Evolutionary conservation across 2,797 vertebrate species (phyloP), one percentile per base, ranked within the genome.

Genomic region (Sciaenops ocellatus): DNA sequence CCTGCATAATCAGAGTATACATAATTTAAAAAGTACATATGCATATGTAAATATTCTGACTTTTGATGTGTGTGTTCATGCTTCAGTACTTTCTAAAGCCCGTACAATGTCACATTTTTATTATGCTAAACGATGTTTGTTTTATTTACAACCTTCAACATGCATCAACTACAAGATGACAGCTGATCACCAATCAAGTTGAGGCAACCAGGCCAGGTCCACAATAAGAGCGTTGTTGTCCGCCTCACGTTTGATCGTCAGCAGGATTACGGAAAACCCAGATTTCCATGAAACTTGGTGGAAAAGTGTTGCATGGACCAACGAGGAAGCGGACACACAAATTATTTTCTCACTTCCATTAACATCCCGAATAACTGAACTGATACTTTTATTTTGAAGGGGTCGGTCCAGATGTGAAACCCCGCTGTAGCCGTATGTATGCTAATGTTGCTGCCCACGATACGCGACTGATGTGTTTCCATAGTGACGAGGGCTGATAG

Each of bases 401-500:
- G n/a, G 42, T 22, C 0, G 1, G 9, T 3, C 20, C 20, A 44
- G 52, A 24, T 26, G 22, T 57, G 52, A 5, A 50, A 28, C 41
- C n/a, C 13, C 51, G 28, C 11, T 3, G 16, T 60, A 15, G 69
- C 28, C 51, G 69, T 56, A 70, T 60, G 69, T 64, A 73, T 76
- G 64, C 46, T 73, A 73, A 82, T 91, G 18, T n/a, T 70, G 13
- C 57, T 69, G 66, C 66, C 66, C 41, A 69, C 54, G 76, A 10
- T 62, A 63, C 64, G 65, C 80, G 75, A 24, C 76, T 85, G 66
- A 76, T 74, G 68, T 70, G 87, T 92, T 89, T 78, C 88, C 86
- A 92, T 87, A 86, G 91, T 50, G 71, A 90, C 50, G n/a, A 56
- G 82, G 76, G 74, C 80, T 88, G 82, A 84, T 79, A 78, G 78